Evolutionary conservation across 2,888 invertebrate genomes (phyloP), one percentile per base, ranked within the genome.

Genomic region (Spodoptera picta): DNA sequence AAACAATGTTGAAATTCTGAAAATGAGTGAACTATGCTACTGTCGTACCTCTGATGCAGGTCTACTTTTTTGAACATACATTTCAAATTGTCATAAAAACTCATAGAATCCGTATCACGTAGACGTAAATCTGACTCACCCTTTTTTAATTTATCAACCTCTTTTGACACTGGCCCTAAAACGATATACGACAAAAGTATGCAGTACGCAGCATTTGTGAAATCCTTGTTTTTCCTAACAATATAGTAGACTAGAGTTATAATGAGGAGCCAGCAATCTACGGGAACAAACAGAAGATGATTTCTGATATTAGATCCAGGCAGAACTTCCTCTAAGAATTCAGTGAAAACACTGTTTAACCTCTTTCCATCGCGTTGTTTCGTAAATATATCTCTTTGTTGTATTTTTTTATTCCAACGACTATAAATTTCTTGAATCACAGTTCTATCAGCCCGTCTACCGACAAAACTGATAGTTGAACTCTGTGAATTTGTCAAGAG

Each of bases 1-100:
- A 87, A 62, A 46, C 86, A 84, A 69, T 87, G 86, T 57, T 82
- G 80, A 24, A 86, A 86, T 58, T 86, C 86, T 0, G 83, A 75
- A n/a, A 86, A 63, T 42, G 56, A 65, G 41, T 87, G 87, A 48
- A 87, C 66, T 14, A 61, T 6, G 27, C n/a, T 31, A 10, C n/a
- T 19, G 27, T 71, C 46, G 42, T 48, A 69, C 3, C 54, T 56
- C 12, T 14, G 6, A 0, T 9, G 50, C 2, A 62, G 43, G 52
- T 67, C 19, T 49, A 65, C 51, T 41, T 50, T 27, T 0, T 62
- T 11, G 49, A 77, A 77, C 36, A 77, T 53, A 48, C 65, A 79
- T 11, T 65, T 24, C 36, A 77, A 65, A 14, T 48, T 50, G 9
- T 71, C 41, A n/a, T 58, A 60, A 51, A 79, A 65, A 11, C 5